phyloP scores from a whole-genome alignment of 1,140 invertebrate genomes.

The Drosophila repleta region DNA sequence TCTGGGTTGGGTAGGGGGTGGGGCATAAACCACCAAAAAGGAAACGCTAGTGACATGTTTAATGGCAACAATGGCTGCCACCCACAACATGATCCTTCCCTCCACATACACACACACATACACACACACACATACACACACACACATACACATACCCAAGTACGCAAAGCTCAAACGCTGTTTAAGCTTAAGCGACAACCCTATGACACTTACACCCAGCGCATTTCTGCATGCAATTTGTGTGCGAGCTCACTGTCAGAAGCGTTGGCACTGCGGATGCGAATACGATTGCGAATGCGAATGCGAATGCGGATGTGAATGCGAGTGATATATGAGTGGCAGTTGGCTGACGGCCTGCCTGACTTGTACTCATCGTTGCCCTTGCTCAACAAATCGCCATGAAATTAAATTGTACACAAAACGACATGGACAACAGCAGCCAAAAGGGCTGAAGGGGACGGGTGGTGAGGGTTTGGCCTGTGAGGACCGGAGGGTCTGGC shows the following conservation, averaged over 20 bases:
- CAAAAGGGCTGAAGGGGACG: background rate
- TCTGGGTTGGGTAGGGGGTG: background rate
- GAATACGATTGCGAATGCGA: slow-evolving; percentile 29
- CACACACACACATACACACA: background rate
- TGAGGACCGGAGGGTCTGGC: slow-evolving; percentile 6
- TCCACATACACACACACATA: background rate
- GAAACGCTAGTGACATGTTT: slow-evolving; percentile 73
- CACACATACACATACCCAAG: too few species aligned
- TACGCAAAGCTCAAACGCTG: background rate
- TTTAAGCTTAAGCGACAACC: slow-evolving; percentile 54
- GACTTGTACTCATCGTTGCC: slow-evolving; percentile 19
- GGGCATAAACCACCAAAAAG: slow-evolving; percentile 57
- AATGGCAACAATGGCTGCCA: slow-evolving; percentile 65
- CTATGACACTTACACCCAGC: slow-evolving; percentile 41
- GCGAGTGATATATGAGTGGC: slow-evolving; percentile 61
- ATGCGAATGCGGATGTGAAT: slow-evolving; percentile 32
- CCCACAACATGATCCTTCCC: slow-evolving; percentile 2
- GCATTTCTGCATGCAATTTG: slow-evolving; percentile 74
- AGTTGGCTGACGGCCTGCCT: slow-evolving; percentile 12
- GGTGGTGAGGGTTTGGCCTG: background rate
- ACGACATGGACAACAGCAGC: slow-evolving; percentile 38
- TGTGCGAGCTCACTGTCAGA: slow-evolving; percentile 47
- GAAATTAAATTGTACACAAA: slow-evolving; percentile 75
- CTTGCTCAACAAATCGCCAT: slow-evolving; percentile 68
- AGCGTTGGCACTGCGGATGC: slow-evolving; percentile 53